Evolutionary conservation across 2,113 vertebrate genomes (phyloP).

Genomic region (Fulica atra): DNA sequence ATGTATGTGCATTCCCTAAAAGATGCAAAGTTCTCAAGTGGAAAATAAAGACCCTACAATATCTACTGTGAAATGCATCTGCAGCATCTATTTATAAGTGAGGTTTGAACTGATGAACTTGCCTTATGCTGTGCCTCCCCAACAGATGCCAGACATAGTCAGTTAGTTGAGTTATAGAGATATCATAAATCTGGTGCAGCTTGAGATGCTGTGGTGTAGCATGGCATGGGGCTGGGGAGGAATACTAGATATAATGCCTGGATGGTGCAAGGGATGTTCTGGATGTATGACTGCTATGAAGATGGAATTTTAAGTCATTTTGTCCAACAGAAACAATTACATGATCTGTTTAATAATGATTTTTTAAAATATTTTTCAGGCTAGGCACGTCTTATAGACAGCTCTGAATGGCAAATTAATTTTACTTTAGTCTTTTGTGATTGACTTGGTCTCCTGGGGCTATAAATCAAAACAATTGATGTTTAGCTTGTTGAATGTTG

Average conservation of each 20-base stretch:
- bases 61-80: slow-evolving; percentile 3
- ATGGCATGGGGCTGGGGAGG: rapidly evolving
- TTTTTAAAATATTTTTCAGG: neutral
- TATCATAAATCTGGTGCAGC: neutral
- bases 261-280: neutral
- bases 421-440: slow-evolving; percentile 7
- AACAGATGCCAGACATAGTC: neutral
- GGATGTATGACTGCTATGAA: neutral
- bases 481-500: slow-evolving; percentile 11
- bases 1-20: slow-evolving; percentile 3
- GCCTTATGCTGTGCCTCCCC: slow-evolving; percentile 26
- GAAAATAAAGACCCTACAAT: neutral
- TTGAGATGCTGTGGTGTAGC: neutral
- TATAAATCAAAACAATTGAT: slow-evolving; percentile 42
- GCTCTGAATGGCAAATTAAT: slow-evolving; percentile 28
- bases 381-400: neutral
- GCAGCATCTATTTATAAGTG: neutral
- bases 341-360: neutral
- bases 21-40: slow-evolving; percentile 9
- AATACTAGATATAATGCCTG: neutral
- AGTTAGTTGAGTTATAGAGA: neutral
- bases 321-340: neutral
- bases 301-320: neutral
- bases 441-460: neutral
- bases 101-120: slow-evolving; percentile 28